These are phyloP conservation scores for Nephrotoma guestfalica DNA, from an alignment of 2,888 invertebrate genomes.

Conservation along the genomic window DNA sequence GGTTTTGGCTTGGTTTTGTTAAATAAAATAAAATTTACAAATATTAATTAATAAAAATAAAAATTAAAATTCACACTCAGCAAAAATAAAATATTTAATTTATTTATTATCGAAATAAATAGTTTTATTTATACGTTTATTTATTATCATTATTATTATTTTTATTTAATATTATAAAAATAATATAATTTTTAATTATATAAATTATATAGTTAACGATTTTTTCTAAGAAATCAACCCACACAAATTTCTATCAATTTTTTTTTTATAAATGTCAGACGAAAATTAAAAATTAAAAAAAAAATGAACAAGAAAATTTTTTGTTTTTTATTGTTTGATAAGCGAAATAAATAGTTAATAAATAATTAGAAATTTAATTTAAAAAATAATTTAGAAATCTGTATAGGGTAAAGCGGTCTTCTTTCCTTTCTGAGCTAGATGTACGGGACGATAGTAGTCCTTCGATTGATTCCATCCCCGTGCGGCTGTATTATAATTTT, in stretches of 20 bases:
- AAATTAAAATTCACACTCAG: neutral
- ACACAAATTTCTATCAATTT: neutral
- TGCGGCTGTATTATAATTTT: slow-evolving; percentile 69
- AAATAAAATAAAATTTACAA: neutral
- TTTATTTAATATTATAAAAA: neutral
- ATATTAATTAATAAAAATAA: neutral
- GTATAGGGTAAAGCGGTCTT: slow-evolving; percentile 31
- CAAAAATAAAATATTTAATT: neutral
- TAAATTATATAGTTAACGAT: neutral
- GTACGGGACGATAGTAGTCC: slow-evolving; percentile 56
- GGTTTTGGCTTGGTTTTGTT: neutral
- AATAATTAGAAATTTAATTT: neutral
- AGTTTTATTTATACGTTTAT: neutral
- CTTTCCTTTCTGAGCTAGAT: slow-evolving; percentile 43
- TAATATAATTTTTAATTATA: neutral
- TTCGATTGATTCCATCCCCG: slow-evolving; percentile 63
- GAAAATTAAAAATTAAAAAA: neutral
- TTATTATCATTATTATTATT: neutral
- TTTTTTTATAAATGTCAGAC: neutral
- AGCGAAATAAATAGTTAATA: neutral
- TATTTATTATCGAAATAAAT: neutral
- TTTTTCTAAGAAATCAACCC: neutral
- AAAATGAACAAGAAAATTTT: neutral
- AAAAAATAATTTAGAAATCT: slow-evolving; percentile 34
- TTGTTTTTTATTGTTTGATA: neutral